Base-by-base conservation (phyloP, 2,113 vertebrate genomes). In the Labeo catla region DNA sequence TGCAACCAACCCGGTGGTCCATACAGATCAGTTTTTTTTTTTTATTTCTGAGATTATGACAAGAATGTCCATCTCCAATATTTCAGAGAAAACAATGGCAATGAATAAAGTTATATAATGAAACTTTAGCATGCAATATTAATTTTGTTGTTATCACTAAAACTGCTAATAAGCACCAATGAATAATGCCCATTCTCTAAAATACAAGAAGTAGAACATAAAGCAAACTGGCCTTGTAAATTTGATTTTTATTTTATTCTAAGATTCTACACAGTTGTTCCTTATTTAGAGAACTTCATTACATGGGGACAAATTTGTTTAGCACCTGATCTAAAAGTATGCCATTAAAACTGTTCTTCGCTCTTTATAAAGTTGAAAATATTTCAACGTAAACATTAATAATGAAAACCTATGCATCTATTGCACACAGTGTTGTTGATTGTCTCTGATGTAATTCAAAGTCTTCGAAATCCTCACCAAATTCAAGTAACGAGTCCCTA, bases 401-500 rank as follows among this genome's bases (percentile, higher is more conserved):
- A 61, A 23, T 73, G 16, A 81, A 73, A 81, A 34, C 66, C 66
- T 66, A 84, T 81, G 78, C 52, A 81, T 49, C 49, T 82, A 59
- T 68, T 85, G 79, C 74, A 86, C 65, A 70, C 36, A 66, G 34
- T 66, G 45, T 80, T 66, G 72, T 45, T 85, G 76, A 73, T 77
- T 78, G 8, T 66, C 73, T 61, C 39, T 36, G 52, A 78, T 72
- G 43, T 5, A 21, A 45, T 28, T 84, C 68, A 78, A 49, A 76
- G 47, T 80, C 86, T 52, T 39, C 23, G 50, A 57, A 57, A 72
- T 86, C 43, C 79, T 59, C 70, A 54, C 34, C 82, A 66, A 77
- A 28, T 89, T 89, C 88, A 89, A 89, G 88, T 89, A 85, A 73
- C 16, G 21, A 57, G 82, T 73, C 28, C 39, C 16, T 36, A 68